Conservation (phyloP, 2,888 invertebrate species). For the Machimus rusticus region DNA sequence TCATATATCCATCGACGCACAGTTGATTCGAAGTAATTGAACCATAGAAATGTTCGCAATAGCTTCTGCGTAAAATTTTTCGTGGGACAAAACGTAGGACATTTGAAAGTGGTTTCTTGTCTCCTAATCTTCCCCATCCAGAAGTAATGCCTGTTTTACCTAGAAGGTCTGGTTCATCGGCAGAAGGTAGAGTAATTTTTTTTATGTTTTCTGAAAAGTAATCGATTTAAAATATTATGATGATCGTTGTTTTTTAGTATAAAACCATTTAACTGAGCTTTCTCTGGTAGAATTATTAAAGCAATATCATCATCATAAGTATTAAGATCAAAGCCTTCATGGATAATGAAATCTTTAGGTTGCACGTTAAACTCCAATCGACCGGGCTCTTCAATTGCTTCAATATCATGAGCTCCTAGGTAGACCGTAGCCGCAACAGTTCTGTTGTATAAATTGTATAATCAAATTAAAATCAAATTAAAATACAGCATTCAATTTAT, state of each 20-base stretch:
- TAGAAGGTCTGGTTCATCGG: not conserved
- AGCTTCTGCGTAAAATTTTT: not conserved
- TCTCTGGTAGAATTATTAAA: conserved; percentile 56
- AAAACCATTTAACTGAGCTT: conserved; percentile 57
- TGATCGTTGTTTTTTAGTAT: not conserved
- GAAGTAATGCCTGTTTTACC: not conserved
- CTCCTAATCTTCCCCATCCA: conserved; percentile 3
- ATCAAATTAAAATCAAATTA: not conserved
- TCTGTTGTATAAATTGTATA: not conserved
- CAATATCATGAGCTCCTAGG: conserved; percentile 30
- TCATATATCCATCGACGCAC: conserved; percentile 55
- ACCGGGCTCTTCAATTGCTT: not conserved
- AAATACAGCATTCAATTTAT: not conserved
- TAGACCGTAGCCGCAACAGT: not conserved
- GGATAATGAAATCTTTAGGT: conserved; percentile 53
- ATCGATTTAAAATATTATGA: not conserved
- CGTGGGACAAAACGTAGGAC: not conserved
- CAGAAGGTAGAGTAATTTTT: not conserved
- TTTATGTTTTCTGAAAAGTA: not conserved
- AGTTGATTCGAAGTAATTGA: conserved; percentile 52
- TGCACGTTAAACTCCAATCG: conserved; percentile 25
- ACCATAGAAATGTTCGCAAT: not conserved
- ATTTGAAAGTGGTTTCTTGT: not conserved
- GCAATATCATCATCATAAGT: conserved; percentile 60
- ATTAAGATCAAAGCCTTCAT: conserved; percentile 58